Percentiles rank a stretch among this genome's conserved stretches.
Conservation (phyloP, 2,797 vertebrate genomes). For the Orientallactaga sibirica region DNA sequence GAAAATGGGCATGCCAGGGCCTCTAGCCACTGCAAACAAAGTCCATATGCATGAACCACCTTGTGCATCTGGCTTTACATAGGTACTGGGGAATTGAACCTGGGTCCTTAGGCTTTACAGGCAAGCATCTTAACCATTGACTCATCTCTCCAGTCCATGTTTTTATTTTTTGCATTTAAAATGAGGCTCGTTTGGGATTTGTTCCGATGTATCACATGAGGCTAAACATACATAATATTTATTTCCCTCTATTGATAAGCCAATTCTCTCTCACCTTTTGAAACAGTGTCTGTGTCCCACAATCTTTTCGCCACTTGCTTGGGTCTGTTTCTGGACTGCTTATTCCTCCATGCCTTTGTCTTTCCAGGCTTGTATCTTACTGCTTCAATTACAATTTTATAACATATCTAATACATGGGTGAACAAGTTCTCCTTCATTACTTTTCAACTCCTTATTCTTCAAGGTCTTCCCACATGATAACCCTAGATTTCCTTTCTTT, state of each 20-base stretch:
- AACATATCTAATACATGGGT: background rate
- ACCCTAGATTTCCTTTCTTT: background rate
- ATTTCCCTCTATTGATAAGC: background rate
- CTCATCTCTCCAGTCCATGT: background rate
- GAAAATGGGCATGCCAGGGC: too few relatives aligned
- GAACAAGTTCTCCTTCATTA: background rate
- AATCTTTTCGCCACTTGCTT: conserved; percentile 1
- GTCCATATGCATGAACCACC: too few relatives aligned
- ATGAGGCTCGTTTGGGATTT: background rate
- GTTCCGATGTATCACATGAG: background rate
- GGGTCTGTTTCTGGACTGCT: background rate
- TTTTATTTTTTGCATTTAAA: conserved; percentile 35
- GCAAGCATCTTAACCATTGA: too few relatives aligned
- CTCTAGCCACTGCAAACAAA: too few relatives aligned
- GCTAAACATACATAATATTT: background rate
- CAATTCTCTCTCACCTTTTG: background rate
- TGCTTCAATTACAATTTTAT: conserved; percentile 31
- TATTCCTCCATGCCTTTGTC: background rate
- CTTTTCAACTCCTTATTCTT: background rate
- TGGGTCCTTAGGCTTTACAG: too few relatives aligned
- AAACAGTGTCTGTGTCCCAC: background rate
- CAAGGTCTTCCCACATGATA: background rate
- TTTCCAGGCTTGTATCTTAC: background rate
- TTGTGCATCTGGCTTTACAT: too few relatives aligned
- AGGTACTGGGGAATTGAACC: too few relatives aligned